Conservation (phyloP, 2,888 invertebrate species). For the Microctonus brassicae region DNA sequence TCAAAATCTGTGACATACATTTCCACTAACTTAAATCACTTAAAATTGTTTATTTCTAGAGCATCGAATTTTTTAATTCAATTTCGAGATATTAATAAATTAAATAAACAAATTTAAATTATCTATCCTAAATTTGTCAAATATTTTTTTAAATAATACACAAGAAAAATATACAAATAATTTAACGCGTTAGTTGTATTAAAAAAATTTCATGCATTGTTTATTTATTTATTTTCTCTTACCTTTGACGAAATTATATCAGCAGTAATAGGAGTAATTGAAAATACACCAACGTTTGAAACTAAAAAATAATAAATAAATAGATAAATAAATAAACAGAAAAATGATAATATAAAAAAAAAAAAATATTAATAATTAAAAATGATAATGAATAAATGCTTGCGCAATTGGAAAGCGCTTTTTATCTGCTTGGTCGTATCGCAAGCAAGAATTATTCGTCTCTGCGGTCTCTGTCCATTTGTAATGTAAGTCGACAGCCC, state of each 20-base stretch:
- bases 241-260: too few relatives aligned
- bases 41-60: neutral
- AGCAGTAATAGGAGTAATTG: too few relatives aligned
- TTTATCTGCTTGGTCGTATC: conserved; percentile 3
- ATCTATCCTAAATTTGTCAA: neutral
- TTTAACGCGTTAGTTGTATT: neutral
- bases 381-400: neutral
- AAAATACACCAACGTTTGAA: too few relatives aligned
- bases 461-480: conserved; percentile 10
- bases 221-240: too few relatives aligned
- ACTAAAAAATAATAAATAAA: too few relatives aligned
- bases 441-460: conserved; percentile 1
- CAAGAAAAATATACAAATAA: neutral
- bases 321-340: too few relatives aligned
- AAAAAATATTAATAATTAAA: neutral
- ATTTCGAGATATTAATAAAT: neutral
- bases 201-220: neutral
- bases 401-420: conserved; percentile 1
- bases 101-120: neutral
- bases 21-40: conserved; percentile 35
- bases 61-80: neutral
- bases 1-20: conserved; percentile 55
- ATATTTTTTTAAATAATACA: neutral
- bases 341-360: neutral
- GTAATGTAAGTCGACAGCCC: conserved; percentile 17